These are phyloP conservation scores for Corythaixoides concolor DNA, from an alignment of 2,113 vertebrate genomes.

Conservation along the genomic window DNA sequence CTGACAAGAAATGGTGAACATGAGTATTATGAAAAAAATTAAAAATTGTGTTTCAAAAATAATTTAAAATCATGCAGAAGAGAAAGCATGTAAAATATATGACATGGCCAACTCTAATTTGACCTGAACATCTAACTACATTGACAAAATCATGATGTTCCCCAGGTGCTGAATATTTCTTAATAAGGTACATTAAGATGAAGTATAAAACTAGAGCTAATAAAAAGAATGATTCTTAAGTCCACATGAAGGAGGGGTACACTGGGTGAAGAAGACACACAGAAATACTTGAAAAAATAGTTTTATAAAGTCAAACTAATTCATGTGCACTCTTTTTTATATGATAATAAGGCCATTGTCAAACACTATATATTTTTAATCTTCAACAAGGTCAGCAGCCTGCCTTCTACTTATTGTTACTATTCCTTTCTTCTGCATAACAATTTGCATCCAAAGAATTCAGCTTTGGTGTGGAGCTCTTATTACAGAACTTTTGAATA, in stretches of 20 bases:
- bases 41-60: background rate
- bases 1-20: background rate
- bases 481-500: slow-evolving; percentile 23
- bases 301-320: background rate
- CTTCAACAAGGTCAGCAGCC: slow-evolving; percentile 8
- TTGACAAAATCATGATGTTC: background rate
- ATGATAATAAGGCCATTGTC: background rate
- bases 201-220: background rate
- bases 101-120: background rate
- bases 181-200: background rate
- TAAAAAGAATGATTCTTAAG: background rate
- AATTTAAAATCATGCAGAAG: background rate
- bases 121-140: background rate
- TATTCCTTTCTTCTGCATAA: background rate
- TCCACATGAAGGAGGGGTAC: background rate
- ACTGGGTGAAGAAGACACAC: background rate
- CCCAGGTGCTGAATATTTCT: background rate
- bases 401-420: background rate
- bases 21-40: background rate
- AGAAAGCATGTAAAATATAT: background rate
- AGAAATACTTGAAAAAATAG: background rate
- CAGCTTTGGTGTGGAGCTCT: background rate
- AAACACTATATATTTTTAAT: slow-evolving; percentile 9
- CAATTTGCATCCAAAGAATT: background rate
- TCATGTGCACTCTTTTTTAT: background rate